Conservation (phyloP, 2,113 vertebrate genomes). For the Bungarus multicinctus region DNA sequence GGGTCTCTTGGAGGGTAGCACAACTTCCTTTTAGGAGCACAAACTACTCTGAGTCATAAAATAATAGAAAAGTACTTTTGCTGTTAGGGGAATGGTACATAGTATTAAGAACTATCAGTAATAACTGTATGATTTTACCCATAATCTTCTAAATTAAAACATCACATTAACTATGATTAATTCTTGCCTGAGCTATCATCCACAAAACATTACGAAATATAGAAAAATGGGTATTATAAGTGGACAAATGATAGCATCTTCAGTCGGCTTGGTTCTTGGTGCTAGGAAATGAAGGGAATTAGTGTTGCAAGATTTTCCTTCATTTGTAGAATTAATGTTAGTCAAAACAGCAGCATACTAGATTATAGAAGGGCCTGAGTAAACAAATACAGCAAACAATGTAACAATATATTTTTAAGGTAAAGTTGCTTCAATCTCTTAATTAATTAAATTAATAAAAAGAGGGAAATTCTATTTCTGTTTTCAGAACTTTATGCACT, state of each 20-base stretch:
- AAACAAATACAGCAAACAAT: background rate
- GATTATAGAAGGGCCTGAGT: background rate
- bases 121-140: background rate
- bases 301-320: background rate
- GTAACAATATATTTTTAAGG: background rate
- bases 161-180: background rate
- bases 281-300: background rate
- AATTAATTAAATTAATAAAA: background rate
- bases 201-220: background rate
- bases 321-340: background rate
- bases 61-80: conserved; percentile 9
- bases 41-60: background rate
- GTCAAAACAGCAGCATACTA: background rate
- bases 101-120: background rate
- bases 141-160: conserved; percentile 9
- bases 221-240: background rate
- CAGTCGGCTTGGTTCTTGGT: background rate
- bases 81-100: background rate
- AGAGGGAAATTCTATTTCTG: background rate
- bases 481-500: background rate
- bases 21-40: background rate
- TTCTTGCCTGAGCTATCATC: background rate
- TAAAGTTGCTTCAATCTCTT: background rate
- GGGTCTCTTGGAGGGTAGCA: background rate
- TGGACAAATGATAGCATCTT: background rate